Evolutionary conservation across 30 jellyfish, hydroid and myxozoan species (phyloP), one percentile per base, ranked within the genome.

Genomic region (Turritopsis dohrnii): DNA sequence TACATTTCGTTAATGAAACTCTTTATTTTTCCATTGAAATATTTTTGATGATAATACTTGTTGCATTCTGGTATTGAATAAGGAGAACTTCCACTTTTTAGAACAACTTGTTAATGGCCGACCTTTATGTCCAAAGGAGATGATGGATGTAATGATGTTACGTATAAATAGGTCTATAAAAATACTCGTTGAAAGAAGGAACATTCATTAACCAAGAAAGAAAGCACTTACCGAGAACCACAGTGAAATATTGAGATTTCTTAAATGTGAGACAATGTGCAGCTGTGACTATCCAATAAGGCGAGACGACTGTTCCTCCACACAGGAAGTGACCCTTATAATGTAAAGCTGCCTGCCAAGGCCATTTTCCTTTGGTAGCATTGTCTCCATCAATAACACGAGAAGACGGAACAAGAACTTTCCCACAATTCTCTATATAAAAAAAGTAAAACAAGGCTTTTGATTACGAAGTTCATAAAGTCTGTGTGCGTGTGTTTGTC

Each of bases 261-360:
- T 21, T 0, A 8, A 79, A 71, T 22, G 31, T 72, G 75, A 83
- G 26, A 83, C 97, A 91, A 72, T 92, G 97, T 5, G 97, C 97
- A 22, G 97, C 97, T 1, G 97, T 65, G 83, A 92, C 79, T 53
- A 92, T 71, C 71, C 60, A 74, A 27, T 90, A 84, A 21, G 79
- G 65, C 52, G 75, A 74, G 29, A 92, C 92, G 87, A 92, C 71
- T 16, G 96, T 81, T 5, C 97, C 97, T 21, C 97, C 96, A 75
- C 97, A 92, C 20, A 31, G 41, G 88, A 92, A 92, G 8, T 19
- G 53, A 21, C 88, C 87, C 28, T 88, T 81, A 20, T 23, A 28
- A 80, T 41, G 54, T 25, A 87, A 21, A 1, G 97, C 97, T 53
- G 75, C 95, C 65, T 92, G 97, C 97, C 97, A 92, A 17, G 97